A percentile compares a stretch with the other conserved stretches of the same genome.
These are phyloP conservation scores for Deilephila porcellus DNA, from an alignment of 2,888 invertebrate genomes.

Conservation along the genomic window DNA sequence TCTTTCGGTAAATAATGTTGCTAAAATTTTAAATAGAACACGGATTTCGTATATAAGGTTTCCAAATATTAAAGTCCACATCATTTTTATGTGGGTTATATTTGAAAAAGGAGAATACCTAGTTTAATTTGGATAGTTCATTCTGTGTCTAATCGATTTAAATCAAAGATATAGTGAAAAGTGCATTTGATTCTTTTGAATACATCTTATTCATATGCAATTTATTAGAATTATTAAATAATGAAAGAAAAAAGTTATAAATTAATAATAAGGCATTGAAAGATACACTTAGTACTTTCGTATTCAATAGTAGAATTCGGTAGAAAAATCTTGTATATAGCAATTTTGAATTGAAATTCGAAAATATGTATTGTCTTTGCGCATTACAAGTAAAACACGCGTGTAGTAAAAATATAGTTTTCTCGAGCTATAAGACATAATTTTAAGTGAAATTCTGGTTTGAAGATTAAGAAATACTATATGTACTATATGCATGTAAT, in stretches of 20 bases:
- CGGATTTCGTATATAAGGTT: not conserved
- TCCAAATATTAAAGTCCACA: too few species aligned
- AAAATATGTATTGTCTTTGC: not conserved
- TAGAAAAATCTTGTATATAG: slow-evolving; percentile 1
- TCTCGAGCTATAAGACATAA: not conserved
- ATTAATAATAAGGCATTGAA: not conserved
- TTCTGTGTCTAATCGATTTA: too few species aligned
- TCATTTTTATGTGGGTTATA: too few species aligned
- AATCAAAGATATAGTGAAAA: too few species aligned
- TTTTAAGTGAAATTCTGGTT: not conserved
- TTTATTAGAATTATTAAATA: too few species aligned
- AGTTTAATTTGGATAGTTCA: too few species aligned
- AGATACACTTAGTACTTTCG: not conserved
- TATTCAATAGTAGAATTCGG: not conserved
- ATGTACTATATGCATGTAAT: not conserved
- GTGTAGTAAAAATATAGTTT: not conserved
- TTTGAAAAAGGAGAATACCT: too few species aligned
- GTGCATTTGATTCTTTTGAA: too few species aligned
- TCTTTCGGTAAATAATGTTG: not conserved
- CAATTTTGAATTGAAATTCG: not conserved
- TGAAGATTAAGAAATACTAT: slow-evolving; percentile 1
- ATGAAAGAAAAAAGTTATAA: not conserved
- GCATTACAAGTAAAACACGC: not conserved
- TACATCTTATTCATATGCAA: too few species aligned
- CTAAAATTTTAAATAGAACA: not conserved